These are phyloP conservation scores for Oscheius sp. DNA, from an alignment of 1,140 invertebrate species.

Conservation along the genomic window DNA sequence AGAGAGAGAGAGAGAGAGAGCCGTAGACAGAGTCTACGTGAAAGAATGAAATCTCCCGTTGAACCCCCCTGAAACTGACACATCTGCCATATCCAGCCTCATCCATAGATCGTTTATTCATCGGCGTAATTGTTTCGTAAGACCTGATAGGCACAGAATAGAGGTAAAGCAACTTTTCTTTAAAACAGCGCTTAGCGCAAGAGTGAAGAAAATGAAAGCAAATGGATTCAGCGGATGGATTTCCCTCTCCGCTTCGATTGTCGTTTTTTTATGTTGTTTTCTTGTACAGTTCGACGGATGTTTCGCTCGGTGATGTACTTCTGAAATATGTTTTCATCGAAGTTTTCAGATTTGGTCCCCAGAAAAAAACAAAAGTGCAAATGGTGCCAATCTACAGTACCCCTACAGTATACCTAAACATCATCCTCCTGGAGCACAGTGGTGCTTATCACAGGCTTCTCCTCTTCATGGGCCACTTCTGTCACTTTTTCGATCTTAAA, in stretches of 20 bases:
- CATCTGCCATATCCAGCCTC: no score
- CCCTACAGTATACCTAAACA: not conserved
- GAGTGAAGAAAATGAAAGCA: not conserved
- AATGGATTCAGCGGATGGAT: not conserved
- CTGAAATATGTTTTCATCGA: not conserved
- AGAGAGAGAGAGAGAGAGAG: no score
- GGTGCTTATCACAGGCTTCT: not conserved
- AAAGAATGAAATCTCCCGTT: no score
- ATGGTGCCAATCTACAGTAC: not conserved
- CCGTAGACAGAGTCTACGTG: no score
- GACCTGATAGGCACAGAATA: no score
- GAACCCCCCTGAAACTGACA: no score
- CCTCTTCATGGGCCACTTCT: not conserved
- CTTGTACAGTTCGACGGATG: not conserved
- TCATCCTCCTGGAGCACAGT: constrained; percentile 1
- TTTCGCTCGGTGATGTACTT: not conserved
- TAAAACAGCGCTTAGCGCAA: no score
- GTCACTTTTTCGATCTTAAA: constrained; percentile 6
- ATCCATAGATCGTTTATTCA: no score
- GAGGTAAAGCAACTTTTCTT: no score
- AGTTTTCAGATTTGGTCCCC: not conserved
- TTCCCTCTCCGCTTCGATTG: no score
- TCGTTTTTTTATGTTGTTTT: not conserved
- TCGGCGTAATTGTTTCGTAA: no score
- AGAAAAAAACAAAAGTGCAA: not conserved